These are phyloP conservation scores for Lepidonotus clava DNA, from an alignment of 2,888 invertebrate genomes.

Conservation along the genomic window DNA sequence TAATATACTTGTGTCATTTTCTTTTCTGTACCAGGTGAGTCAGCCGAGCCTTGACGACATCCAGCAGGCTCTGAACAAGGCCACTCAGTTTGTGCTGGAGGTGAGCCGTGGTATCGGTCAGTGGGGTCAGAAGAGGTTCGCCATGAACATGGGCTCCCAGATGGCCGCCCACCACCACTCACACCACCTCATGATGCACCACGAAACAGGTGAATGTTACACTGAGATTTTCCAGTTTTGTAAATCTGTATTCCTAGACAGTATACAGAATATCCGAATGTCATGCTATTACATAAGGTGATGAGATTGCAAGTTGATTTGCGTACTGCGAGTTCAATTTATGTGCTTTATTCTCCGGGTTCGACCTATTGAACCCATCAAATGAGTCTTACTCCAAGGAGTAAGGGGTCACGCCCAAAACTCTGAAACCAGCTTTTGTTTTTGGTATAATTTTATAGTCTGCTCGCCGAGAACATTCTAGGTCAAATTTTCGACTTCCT, in stretches of 20 bases:
- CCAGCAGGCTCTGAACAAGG: conserved; percentile 90
- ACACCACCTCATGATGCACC: not conserved
- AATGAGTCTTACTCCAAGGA: no score
- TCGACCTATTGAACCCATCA: no score
- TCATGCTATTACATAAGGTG: not conserved
- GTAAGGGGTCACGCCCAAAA: no score
- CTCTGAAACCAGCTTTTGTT: no score
- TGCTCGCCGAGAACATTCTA: no score
- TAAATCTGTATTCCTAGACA: not conserved
- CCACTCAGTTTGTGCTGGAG: conserved; percentile 90
- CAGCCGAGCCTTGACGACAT: conserved; percentile 93
- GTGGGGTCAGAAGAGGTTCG: conserved; percentile 86
- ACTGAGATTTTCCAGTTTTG: not conserved
- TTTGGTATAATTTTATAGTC: no score
- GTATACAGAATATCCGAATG: not conserved
- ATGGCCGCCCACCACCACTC: not conserved
- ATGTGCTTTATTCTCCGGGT: no score
- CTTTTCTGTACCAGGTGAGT: conserved; percentile 82
- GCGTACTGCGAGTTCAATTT: no score
- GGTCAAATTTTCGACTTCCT: no score
- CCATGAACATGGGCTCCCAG: not conserved
- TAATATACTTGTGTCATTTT: not conserved
- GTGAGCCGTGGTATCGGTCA: conserved; percentile 94
- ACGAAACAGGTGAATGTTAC: not conserved
- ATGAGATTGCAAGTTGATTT: not conserved